Evolutionary conservation across 1,140 invertebrate genomes (phyloP).

Genomic region (Stegodyphus mimosarum): DNA sequence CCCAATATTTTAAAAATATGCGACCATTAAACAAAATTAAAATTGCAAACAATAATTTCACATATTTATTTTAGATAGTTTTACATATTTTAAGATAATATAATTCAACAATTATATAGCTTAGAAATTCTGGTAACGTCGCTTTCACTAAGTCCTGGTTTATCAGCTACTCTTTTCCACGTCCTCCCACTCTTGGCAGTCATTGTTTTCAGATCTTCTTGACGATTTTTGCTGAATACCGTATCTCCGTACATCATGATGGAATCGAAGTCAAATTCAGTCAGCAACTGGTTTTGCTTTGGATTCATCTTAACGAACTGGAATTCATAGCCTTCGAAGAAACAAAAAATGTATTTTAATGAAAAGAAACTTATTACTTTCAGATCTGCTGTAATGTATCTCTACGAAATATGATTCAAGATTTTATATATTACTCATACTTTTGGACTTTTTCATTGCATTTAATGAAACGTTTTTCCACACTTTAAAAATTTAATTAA

Average conservation of each 20-base stretch:
- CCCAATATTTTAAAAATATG: no score
- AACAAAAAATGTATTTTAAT: background rate
- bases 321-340: background rate
- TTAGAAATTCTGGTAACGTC: conserved; percentile 65
- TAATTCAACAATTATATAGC: conserved; percentile 65
- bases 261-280: conserved; percentile 66
- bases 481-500: no score
- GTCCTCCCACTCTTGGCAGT: conserved; percentile 62
- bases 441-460: no score
- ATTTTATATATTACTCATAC: no score
- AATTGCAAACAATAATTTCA: no score
- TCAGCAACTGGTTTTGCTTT: conserved; percentile 50
- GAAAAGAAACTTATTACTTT: no score
- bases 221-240: conserved; percentile 64
- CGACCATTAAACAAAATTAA: no score
- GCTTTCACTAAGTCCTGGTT: conserved; percentile 64
- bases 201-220: conserved; percentile 64
- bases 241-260: conserved; percentile 68
- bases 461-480: no score
- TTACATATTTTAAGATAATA: background rate
- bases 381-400: no score
- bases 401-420: no score
- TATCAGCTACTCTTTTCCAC: conserved; percentile 65
- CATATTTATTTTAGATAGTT: no score
- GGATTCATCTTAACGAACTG: conserved; percentile 57